Evolutionary conservation across 2,113 vertebrate genomes (phyloP).

Genomic region (Istiophorus platypterus): DNA sequence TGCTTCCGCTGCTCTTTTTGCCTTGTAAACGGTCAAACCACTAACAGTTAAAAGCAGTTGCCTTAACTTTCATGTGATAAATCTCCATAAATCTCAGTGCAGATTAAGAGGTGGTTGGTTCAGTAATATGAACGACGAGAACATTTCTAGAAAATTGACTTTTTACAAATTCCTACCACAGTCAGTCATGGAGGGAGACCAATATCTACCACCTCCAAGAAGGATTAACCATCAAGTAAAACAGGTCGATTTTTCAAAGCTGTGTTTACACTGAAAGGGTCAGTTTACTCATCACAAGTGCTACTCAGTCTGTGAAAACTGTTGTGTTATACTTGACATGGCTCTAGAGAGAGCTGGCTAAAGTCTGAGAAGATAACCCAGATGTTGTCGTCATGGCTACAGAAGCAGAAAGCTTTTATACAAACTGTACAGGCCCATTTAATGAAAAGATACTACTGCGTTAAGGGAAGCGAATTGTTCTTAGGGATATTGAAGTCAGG

Average conservation of each 20-base stretch:
- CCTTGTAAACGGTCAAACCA: background rate
- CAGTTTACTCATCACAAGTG: background rate
- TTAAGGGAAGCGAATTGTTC: background rate
- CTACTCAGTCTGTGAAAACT: background rate
- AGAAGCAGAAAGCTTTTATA: background rate
- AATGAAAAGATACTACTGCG: background rate
- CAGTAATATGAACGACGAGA: background rate
- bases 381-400: background rate
- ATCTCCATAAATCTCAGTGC: background rate
- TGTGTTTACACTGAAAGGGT: background rate
- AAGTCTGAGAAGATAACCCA: background rate
- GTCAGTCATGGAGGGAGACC: background rate
- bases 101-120: background rate
- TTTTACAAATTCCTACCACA: background rate
- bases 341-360: background rate
- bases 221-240: background rate
- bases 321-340: background rate
- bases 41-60: background rate
- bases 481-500: background rate
- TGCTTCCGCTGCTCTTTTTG: background rate
- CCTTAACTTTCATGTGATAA: too few relatives aligned
- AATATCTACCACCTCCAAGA: background rate
- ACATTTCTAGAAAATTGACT: background rate
- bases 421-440: too few relatives aligned
- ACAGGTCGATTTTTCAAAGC: background rate